Evolutionary conservation across 2,113 vertebrate genomes (phyloP).

Genomic region (Hippocampus abdominalis): DNA sequence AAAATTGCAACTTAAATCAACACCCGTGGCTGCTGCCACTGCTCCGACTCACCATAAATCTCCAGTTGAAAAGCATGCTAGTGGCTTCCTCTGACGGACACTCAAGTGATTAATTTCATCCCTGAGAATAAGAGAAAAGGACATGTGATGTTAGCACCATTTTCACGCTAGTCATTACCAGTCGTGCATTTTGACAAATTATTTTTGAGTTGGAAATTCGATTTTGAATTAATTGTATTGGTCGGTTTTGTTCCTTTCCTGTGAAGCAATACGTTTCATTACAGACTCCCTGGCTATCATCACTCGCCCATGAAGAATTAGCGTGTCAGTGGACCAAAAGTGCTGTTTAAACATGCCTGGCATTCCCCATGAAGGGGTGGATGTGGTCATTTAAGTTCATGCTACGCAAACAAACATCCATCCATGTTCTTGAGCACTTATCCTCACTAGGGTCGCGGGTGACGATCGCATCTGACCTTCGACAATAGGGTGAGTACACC

Average conservation of each 20-base stretch:
- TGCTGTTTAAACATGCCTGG: conserved; percentile 52
- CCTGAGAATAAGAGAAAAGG: conserved; percentile 38
- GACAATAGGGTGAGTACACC: too few species aligned
- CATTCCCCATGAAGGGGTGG: conserved; percentile 56
- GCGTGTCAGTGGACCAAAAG: background rate
- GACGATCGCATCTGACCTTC: background rate
- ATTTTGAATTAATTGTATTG: background rate
- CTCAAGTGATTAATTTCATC: conserved; percentile 29
- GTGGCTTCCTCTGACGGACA: conserved; percentile 37
- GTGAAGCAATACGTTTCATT: background rate
- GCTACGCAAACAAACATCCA: background rate
- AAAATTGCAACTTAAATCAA: background rate
- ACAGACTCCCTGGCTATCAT: background rate
- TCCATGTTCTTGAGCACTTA: background rate
- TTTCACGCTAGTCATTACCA: background rate
- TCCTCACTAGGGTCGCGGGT: background rate
- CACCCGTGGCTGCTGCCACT: background rate
- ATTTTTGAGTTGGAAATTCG: background rate
- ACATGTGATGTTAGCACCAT: background rate
- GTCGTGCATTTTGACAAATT: background rate
- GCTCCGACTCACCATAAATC: conserved; percentile 68
- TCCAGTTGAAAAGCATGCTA: conserved; percentile 60
- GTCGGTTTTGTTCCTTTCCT: background rate
- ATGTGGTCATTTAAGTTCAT: conserved; percentile 5
- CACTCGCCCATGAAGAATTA: background rate